Conservation (phyloP, 1,140 invertebrate species). For the Lethrus apterus region DNA sequence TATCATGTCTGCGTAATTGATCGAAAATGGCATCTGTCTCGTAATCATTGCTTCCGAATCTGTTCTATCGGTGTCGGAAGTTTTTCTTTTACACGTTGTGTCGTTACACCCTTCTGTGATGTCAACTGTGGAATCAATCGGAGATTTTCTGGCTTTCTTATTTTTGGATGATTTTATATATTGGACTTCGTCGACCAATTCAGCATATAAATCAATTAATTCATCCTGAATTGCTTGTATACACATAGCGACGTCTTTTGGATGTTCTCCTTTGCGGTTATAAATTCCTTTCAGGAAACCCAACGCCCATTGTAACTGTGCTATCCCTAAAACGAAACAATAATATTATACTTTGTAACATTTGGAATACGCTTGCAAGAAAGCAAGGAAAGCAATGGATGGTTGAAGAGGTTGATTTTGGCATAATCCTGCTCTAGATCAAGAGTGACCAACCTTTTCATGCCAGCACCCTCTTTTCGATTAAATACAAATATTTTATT, state of each 20-base stretch:
- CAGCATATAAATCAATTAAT: slow-evolving; percentile 33
- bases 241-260: slow-evolving; percentile 33
- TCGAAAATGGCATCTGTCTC: slow-evolving; percentile 27
- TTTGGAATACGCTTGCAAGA: no score
- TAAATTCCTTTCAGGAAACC: slow-evolving; percentile 31
- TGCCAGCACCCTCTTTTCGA: no score
- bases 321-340: slow-evolving; percentile 32
- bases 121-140: neutral
- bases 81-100: neutral
- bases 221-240: slow-evolving; percentile 32
- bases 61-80: neutral
- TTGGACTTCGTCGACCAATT: slow-evolving; percentile 22
- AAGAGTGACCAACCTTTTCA: no score
- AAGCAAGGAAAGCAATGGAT: no score
- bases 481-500: no score
- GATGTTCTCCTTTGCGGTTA: slow-evolving; percentile 25
- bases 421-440: no score
- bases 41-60: neutral
- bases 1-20: slow-evolving; percentile 30
- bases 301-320: slow-evolving; percentile 37
- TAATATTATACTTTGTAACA: no score
- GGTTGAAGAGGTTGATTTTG: no score
- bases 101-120: neutral
- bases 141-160: neutral
- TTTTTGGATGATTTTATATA: slow-evolving; percentile 2